Base-by-base conservation (phyloP, 2,113 vertebrate species). In the Crotalus helleri region DNA sequence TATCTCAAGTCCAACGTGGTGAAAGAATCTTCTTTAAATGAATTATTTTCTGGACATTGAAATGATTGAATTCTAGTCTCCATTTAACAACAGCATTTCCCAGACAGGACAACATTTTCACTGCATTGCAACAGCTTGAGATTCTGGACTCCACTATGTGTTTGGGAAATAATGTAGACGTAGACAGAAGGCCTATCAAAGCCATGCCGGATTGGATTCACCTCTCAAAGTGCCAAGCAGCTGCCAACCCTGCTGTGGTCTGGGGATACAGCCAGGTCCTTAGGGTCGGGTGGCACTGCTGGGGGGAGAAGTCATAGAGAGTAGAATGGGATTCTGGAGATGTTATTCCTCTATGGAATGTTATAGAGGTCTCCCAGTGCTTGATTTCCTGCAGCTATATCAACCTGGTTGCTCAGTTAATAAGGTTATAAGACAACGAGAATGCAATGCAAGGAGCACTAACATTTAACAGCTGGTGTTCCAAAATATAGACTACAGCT, bases 131-230 rank as follows among this genome's bases (percentile, higher is more conserved):
- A 81, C 95, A 97, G 96, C 95, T 96, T 97, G 96, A 93, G 95
- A 97, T 96, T 97, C 97, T 97, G 96, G 94, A 96, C 95, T 92
- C 17, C 0, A 91, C 94, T 97, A 94, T 95, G 96, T 96, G 93
- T 96, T 97, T 96, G 95, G 95, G 96, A 96, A 95, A 86, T 85
- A 64, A 96, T 95, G 93, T 53, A 97, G 95, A 95, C 96, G 95
- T 89, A 97, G 97, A 96, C 95, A 96, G 96, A 97, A 97, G 96
- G 96, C 95, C 95, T 95, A 97, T 96, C 96, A 97, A 97, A 97
- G 96, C 96, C 96, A 97, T 97, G 96, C 95, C 95, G 95, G 96
- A 97, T 97, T 97, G 96, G 96, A 97, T 97, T 91, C 95, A 96
- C 96, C 95, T 96, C 95, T 95, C 94, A 97, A 97, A 94, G 96